These are phyloP conservation scores for Drepanosiphum platanoidis DNA, from an alignment of 2,888 invertebrate species.

Conservation along the genomic window DNA sequence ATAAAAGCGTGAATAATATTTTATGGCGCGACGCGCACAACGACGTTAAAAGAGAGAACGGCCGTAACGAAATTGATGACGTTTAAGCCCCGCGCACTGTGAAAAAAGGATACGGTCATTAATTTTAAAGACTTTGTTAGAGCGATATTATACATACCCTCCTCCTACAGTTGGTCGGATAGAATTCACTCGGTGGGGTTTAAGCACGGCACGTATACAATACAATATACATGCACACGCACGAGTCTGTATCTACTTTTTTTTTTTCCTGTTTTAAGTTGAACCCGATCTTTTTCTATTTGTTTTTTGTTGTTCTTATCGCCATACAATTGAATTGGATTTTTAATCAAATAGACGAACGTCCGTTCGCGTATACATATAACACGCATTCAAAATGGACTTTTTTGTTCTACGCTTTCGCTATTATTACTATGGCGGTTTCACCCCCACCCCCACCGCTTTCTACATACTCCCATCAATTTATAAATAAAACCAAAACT, in stretches of 20 bases:
- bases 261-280: not conserved
- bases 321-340: not conserved
- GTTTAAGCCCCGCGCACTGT: not conserved
- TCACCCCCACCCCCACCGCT: not conserved
- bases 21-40: not conserved
- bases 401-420: not conserved
- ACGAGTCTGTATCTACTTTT: not conserved
- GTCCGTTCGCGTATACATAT: not conserved
- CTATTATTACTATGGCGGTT: not conserved
- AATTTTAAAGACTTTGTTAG: conserved; percentile 43
- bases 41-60: not conserved
- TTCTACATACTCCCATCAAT: not conserved
- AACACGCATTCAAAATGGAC: too few species aligned
- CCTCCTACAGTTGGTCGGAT: conserved; percentile 7
- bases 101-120: conserved; percentile 42
- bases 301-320: not conserved
- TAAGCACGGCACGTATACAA: too few species aligned
- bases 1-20: conserved; percentile 9
- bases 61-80: conserved; percentile 27
- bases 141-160: not conserved
- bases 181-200: conserved; percentile 12
- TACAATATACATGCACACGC: too few species aligned
- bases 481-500: not conserved
- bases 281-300: not conserved
- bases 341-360: not conserved